Conservation (phyloP, 2,888 invertebrate genomes). For the Scaptomyza flava region DNA sequence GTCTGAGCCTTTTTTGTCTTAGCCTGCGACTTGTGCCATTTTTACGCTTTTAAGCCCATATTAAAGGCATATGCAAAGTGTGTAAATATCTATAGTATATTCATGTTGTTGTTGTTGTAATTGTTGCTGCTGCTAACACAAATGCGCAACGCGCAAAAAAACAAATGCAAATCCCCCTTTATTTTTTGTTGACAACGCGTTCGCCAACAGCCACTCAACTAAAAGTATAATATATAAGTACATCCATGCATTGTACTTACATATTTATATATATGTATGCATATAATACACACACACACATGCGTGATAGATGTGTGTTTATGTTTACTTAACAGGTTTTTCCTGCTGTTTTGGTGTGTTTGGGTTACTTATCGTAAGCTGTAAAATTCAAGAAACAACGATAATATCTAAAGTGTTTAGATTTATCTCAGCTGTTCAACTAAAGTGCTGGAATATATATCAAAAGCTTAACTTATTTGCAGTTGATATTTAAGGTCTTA, state of each 20-base stretch:
- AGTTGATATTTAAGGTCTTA: background rate
- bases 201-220: conserved; percentile 39
- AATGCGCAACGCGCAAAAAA: conserved; percentile 52
- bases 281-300: background rate
- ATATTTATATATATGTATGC: background rate
- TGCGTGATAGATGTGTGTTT: conserved; percentile 4
- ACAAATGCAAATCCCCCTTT: conserved; percentile 66
- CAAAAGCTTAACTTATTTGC: background rate
- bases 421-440: background rate
- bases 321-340: background rate
- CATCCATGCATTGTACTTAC: background rate
- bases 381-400: conserved; percentile 19
- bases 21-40: conserved; percentile 70
- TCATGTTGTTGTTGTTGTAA: conserved; percentile 46
- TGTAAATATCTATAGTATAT: conserved; percentile 53
- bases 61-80: conserved; percentile 76
- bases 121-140: conserved; percentile 35
- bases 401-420: conserved; percentile 1
- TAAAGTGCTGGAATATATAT: background rate
- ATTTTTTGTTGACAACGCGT: conserved; percentile 71
- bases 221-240: conserved; percentile 33
- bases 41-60: conserved; percentile 72
- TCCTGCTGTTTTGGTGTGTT: background rate
- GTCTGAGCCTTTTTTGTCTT: conserved; percentile 37
- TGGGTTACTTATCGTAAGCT: conserved; percentile 29